Evolutionary conservation across 2,797 vertebrate species (phyloP).

Genomic region (Brachyrhaphis roseni): DNA sequence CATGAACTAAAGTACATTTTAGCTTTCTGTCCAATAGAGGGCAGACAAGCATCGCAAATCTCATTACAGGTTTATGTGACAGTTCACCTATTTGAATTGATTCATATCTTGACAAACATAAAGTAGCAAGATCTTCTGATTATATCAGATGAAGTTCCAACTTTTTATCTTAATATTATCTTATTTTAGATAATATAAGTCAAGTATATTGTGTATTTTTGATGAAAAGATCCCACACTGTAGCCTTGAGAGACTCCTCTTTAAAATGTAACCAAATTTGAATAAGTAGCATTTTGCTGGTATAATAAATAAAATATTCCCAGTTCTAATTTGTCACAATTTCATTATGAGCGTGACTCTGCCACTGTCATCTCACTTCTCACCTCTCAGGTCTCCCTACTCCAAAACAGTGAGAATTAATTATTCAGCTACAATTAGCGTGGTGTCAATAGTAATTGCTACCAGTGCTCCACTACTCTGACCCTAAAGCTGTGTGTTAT

Average conservation of each 20-base stretch:
- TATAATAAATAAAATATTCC: slow-evolving; percentile 51
- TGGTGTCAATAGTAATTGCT: slow-evolving; percentile 79
- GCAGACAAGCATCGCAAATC: slow-evolving; percentile 64
- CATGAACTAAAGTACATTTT: not conserved
- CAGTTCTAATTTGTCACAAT: slow-evolving; percentile 59
- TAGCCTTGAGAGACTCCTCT: slow-evolving; percentile 38
- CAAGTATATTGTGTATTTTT: not conserved
- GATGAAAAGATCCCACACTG: not conserved
- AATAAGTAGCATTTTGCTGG: slow-evolving; percentile 45
- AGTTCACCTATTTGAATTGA: slow-evolving; percentile 9
- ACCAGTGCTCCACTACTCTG: slow-evolving; percentile 65
- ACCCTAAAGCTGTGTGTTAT: slow-evolving; percentile 62
- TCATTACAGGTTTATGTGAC: not conserved
- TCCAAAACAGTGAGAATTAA: slow-evolving; percentile 67
- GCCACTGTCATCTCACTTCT: slow-evolving; percentile 54
- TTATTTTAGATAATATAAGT: not conserved
- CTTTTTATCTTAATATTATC: not conserved
- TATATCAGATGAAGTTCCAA: slow-evolving; percentile 24
- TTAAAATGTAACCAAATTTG: slow-evolving; percentile 46
- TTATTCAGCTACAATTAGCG: slow-evolving; percentile 79
- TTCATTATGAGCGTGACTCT: slow-evolving; percentile 41
- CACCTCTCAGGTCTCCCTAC: slow-evolving; percentile 39
- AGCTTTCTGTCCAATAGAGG: slow-evolving; percentile 60
- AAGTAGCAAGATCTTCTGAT: slow-evolving; percentile 19
- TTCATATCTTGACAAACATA: not conserved